Evolutionary conservation across 1,140 invertebrate species (phyloP).

Genomic region (Aphis craccivora): DNA sequence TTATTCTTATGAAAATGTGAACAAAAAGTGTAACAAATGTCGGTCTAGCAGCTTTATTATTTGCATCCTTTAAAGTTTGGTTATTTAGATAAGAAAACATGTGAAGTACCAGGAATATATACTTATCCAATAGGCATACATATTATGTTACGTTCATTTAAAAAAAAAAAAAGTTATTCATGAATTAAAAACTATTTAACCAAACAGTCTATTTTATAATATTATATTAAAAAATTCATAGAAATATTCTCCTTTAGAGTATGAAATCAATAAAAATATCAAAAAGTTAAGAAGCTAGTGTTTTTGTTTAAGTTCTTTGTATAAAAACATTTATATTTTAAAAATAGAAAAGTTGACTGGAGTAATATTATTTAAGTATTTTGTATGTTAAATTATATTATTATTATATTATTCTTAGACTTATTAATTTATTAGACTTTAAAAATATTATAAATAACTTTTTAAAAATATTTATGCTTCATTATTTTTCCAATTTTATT

Average conservation of each 20-base stretch:
- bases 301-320: not conserved
- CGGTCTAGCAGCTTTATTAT: not conserved
- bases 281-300: not conserved
- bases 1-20: no score
- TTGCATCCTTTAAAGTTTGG: not conserved
- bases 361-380: not conserved
- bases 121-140: not conserved
- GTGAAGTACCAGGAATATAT: not conserved
- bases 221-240: not conserved
- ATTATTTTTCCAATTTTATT: not conserved
- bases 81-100: not conserved
- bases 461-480: not conserved
- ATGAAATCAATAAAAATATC: not conserved
- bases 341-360: not conserved
- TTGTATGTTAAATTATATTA: not conserved
- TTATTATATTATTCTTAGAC: not conserved
- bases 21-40: not conserved
- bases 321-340: not conserved
- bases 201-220: not conserved
- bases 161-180: not conserved
- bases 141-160: not conserved
- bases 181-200: not conserved
- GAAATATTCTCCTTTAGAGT: not conserved
- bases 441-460: not conserved
- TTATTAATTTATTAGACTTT: not conserved